These are phyloP conservation scores for Ptychoptera albimana DNA, from an alignment of 2,888 invertebrate genomes.

Conservation along the genomic window DNA sequence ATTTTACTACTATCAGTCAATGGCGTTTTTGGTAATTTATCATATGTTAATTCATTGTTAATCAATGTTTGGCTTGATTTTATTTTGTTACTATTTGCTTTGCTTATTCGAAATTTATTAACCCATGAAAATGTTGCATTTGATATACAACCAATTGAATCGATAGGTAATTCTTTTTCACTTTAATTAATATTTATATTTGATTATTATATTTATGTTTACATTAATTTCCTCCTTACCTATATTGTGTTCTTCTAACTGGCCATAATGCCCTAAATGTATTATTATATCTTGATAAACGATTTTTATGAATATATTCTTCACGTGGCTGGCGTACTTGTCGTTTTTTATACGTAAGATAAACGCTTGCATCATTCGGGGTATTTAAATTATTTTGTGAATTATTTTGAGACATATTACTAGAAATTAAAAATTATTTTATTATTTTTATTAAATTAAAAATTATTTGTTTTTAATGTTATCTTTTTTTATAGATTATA, in stretches of 20 bases:
- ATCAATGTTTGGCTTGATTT: background rate
- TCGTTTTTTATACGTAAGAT: no score
- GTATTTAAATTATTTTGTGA: no score
- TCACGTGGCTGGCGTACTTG: no score
- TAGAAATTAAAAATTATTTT: no score
- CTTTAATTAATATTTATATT: background rate
- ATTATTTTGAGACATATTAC: no score
- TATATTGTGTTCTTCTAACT: constrained; percentile 1
- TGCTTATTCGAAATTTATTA: constrained; percentile 2
- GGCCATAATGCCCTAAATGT: background rate
- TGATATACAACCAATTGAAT: constrained; percentile 8
- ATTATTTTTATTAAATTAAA: no score
- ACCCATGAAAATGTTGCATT: constrained; percentile 9
- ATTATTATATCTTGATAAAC: constrained; percentile 1
- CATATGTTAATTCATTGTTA: background rate
- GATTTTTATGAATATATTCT: no score
- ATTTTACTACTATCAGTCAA: constrained; percentile 7
- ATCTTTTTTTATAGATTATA: no score
- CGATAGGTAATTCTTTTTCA: constrained; percentile 7
- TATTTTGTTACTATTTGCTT: background rate
- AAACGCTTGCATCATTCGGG: no score
- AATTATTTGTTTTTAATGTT: no score
- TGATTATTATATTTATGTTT: no score
- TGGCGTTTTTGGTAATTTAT: constrained; percentile 3
- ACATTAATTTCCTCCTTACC: constrained; percentile 4